Percentiles rank a stretch among this genome's conserved stretches.
phyloP scores from a whole-genome alignment of 2,113 vertebrate species.

The Corvus moneduloides region DNA sequence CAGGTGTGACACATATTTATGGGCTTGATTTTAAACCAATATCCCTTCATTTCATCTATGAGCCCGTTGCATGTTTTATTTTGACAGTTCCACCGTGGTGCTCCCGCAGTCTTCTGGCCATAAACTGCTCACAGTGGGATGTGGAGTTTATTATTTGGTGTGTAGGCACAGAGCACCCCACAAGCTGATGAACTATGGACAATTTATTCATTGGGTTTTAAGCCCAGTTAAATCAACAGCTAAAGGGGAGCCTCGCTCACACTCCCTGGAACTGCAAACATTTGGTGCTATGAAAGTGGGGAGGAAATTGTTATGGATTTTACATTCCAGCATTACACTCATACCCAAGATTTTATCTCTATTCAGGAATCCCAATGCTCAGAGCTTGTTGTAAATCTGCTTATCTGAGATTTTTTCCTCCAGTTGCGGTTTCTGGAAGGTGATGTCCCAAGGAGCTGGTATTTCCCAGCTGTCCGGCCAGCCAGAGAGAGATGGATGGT shows the following conservation, averaged over 20 bases:
- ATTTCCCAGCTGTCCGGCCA: background rate
- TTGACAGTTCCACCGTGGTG: background rate
- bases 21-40: slow-evolving; percentile 32
- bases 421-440: background rate
- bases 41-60: background rate
- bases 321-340: background rate
- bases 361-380: background rate
- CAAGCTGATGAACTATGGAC: slow-evolving; percentile 20
- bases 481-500: background rate
- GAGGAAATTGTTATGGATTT: background rate
- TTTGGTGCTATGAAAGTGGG: background rate
- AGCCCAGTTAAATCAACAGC: slow-evolving; percentile 34
- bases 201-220: slow-evolving; percentile 62
- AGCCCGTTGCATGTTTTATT: slow-evolving; percentile 9
- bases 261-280: background rate
- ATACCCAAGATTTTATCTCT: background rate
- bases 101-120: background rate
- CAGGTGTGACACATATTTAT: slow-evolving; percentile 11
- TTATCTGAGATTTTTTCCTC: background rate
- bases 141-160: slow-evolving; percentile 24
- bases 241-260: background rate
- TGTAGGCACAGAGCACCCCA: background rate
- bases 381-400: background rate
- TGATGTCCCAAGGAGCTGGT: background rate
- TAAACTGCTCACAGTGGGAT: background rate